These are phyloP conservation scores for Grus americana DNA, from an alignment of 2,113 vertebrate species.

Conservation along the genomic window DNA sequence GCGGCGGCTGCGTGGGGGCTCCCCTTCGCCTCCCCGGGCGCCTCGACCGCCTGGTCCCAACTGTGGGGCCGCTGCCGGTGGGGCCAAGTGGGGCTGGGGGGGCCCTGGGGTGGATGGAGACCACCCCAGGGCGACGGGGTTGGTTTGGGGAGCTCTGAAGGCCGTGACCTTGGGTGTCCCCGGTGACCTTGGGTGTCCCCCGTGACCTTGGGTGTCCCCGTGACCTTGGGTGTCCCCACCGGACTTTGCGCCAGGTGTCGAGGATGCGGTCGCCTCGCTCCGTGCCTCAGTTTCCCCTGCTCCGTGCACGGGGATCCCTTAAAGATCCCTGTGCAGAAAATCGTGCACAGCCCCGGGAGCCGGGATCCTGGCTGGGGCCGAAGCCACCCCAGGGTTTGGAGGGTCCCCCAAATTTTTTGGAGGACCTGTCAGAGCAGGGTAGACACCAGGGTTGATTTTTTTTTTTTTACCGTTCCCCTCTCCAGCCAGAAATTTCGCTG, in stretches of 20 bases:
- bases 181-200: not conserved
- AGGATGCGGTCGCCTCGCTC: not conserved
- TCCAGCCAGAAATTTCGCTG: not conserved
- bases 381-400: not conserved
- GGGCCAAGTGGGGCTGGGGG: not conserved
- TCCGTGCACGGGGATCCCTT: rapidly evolving
- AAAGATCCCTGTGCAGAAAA: not conserved
- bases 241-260: not conserved
- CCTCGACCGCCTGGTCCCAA: not conserved
- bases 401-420: rapidly evolving
- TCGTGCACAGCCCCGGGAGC: too few relatives aligned
- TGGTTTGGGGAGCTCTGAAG: not conserved
- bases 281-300: not conserved
- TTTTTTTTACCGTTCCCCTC: not conserved
- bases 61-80: not conserved
- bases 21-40: not conserved
- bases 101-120: not conserved
- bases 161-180: too few relatives aligned
- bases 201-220: too few relatives aligned
- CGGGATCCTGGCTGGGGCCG: not conserved
- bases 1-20: not conserved
- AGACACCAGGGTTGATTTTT: not conserved
- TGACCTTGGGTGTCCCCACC: not conserved
- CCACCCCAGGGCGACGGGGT: not conserved
- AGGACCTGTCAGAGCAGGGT: not conserved